Evolutionary conservation across 1,140 invertebrate genomes (phyloP).

Genomic region (Musca domestica): DNA sequence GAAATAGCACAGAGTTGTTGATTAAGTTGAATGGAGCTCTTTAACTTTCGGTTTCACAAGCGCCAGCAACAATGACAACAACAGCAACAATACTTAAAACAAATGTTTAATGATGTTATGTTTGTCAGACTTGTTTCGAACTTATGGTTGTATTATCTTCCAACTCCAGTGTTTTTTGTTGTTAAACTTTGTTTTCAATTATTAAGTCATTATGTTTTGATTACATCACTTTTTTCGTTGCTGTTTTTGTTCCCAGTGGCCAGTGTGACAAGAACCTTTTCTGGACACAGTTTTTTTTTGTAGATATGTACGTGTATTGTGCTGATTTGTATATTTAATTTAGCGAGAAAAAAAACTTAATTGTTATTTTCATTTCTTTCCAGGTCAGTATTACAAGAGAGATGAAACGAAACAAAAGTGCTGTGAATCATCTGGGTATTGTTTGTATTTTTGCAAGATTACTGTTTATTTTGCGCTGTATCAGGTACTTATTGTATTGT

Average conservation of each 20-base stretch:
- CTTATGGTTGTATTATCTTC: not conserved
- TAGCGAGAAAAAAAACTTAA: no score
- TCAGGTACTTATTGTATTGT: no score
- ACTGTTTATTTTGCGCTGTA: no score
- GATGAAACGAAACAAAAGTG: not conserved
- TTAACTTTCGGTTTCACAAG: constrained; percentile 9
- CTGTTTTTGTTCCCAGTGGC: not conserved
- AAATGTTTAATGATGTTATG: constrained; percentile 5
- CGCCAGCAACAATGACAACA: not conserved
- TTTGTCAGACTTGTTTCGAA: not conserved
- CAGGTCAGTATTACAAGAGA: constrained; percentile 3
- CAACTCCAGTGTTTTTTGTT: not conserved
- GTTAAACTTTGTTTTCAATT: no score
- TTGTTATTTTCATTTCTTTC: not conserved
- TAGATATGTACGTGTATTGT: no score
- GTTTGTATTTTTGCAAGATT: no score
- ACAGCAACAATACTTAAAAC: no score
- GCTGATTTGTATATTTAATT: no score
- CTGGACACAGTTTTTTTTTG: not conserved
- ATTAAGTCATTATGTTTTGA: constrained; percentile 13
- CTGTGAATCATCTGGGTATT: no score
- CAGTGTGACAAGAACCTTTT: constrained; percentile 5
- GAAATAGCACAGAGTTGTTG: not conserved
- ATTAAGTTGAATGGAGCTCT: not conserved
- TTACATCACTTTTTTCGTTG: not conserved